Percentiles rank a stretch among this genome's conserved stretches.
Conservation (phyloP, 2,797 vertebrate species). For the Macropodus opercularis region DNA sequence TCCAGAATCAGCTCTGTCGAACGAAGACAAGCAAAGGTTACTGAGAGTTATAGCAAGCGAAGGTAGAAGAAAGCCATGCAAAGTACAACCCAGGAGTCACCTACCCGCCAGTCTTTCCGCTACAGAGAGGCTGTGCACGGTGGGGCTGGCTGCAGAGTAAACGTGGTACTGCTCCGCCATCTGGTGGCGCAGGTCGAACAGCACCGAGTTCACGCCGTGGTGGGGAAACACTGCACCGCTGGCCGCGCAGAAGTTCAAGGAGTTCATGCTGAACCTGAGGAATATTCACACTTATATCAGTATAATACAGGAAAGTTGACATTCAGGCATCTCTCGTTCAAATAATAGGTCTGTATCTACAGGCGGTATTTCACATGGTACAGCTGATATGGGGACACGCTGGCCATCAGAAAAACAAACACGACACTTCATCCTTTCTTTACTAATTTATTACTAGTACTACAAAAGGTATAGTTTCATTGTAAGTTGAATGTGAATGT, state of each 20-base stretch:
- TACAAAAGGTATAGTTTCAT: not conserved
- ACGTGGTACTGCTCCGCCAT: slow-evolving; percentile 74
- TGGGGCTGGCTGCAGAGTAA: slow-evolving; percentile 51
- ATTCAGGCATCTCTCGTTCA: not conserved
- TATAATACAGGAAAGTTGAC: too few relatives aligned
- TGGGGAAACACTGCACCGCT: slow-evolving; percentile 49
- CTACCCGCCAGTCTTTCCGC: slow-evolving; percentile 85
- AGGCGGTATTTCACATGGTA: not conserved
- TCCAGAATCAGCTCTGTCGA: slow-evolving; percentile 83
- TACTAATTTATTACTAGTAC: too few relatives aligned
- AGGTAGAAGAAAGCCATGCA: too few relatives aligned
- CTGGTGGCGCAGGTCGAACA: slow-evolving; percentile 80
- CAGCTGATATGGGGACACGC: not conserved
- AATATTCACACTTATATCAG: too few relatives aligned
- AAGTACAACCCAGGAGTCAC: too few relatives aligned
- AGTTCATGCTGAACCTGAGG: slow-evolving; percentile 54
- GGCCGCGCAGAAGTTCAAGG: slow-evolving; percentile 73
- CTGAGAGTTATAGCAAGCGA: too few relatives aligned
- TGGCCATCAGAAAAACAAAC: not conserved
- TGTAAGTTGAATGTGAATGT: too few relatives aligned
- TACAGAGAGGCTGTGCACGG: slow-evolving; percentile 70
- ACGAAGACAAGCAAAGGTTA: slow-evolving; percentile 3
- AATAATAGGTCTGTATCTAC: too few relatives aligned
- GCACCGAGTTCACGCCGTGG: slow-evolving; percentile 63
- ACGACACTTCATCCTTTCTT: not conserved